Base-by-base conservation (phyloP, 1,140 invertebrate genomes). In the Drosophila hydei region DNA sequence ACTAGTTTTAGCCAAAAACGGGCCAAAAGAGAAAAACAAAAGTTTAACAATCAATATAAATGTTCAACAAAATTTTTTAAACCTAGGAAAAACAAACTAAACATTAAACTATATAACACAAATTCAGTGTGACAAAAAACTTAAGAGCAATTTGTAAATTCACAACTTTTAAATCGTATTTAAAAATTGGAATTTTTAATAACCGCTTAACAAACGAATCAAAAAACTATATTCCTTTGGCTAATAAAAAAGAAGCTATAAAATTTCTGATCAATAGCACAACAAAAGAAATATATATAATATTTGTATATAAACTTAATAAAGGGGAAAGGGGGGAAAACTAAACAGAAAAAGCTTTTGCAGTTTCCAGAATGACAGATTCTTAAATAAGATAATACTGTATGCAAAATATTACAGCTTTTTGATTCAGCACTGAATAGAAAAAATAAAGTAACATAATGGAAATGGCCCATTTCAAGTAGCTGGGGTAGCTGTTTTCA, bases 221-320 rank as follows among this genome's bases (percentile, higher is more conserved):
- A 67, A 54, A 81, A 65, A 54, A 55, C n/a, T 42, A 69, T 62
- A 54, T 55, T 50, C 43, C 21, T 48, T 68, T 83, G 63, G 83
- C 83, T 88, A 76, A 79, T 75, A 83, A 88, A 88, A 89, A 88
- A 88, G 83, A 88, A 88, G 77, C 65, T 59, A 58, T 79, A 83
- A 88, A 88, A 88, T 79, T 88, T 68, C 83, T 89, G 72, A 88
- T 64, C 77, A 89, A 83, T 88, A 88, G 83, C 83, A 67, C 72
- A 83, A 83, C 50, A 71, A 70, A 63, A 61, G 63, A 45, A 52
- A 16, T 16, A 42, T 16, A 16, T 42, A 42, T 42, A 42, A 16
- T 42, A 42, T 42, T 16, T 60, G 23, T 43, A n/a, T 52, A 65
- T 25, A 69, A 50, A 23, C 18, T 8, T 47, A 70, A 45, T 33